Conservation (phyloP, 2,113 vertebrate genomes). For the Pampusana beccarii region DNA sequence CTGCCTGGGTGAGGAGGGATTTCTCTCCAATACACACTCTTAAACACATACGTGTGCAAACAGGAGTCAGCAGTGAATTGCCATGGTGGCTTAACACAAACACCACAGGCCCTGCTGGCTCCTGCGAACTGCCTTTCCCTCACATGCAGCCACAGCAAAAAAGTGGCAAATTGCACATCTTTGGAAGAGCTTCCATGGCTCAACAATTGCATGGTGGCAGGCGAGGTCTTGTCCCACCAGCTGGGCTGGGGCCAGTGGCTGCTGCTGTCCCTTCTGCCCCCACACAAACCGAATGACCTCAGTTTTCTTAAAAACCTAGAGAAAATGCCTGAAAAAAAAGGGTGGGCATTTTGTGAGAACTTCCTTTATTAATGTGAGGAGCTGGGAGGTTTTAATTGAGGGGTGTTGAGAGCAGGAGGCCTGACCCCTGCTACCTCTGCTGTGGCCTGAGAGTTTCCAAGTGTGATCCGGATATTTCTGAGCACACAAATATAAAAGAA, state of each 20-base stretch:
- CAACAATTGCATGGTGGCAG: not conserved
- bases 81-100: not conserved
- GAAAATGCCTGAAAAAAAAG: not conserved
- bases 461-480: not conserved
- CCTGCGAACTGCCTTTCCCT: not conserved
- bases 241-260: not conserved
- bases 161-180: accelerated
- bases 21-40: not conserved
- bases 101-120: not conserved
- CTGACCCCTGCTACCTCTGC: not conserved
- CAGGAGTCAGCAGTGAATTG: accelerated
- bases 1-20: not conserved
- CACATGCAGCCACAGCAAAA: not conserved
- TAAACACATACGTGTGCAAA: not conserved
- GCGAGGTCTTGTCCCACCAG: accelerated
- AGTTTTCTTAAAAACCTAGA: not conserved
- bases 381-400: not conserved
- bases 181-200: not conserved
- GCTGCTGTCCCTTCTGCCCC: not conserved
- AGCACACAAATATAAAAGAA: not conserved
- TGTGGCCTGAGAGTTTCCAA: not conserved
- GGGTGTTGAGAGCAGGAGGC: not conserved
- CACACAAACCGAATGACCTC: accelerated
- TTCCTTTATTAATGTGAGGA: not conserved
- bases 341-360: accelerated